Evolutionary conservation across 2,888 invertebrate species (phyloP).

Genomic region (Sericinus montela): DNA sequence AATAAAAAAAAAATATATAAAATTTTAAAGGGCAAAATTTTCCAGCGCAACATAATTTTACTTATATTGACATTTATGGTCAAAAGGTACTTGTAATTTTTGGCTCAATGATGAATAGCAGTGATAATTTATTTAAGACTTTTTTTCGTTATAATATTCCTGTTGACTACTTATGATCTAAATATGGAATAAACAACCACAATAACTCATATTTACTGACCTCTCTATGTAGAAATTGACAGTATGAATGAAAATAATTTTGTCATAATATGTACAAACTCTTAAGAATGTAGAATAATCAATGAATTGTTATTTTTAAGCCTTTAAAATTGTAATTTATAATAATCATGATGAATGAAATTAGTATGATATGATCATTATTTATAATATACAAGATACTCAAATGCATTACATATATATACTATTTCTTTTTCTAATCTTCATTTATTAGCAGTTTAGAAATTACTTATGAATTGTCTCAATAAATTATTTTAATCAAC

Average conservation of each 20-base stretch:
- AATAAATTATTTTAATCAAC: slow-evolving; percentile 18
- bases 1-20: no score
- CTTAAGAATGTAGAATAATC: slow-evolving; percentile 1
- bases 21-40: background rate
- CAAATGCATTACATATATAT: slow-evolving; percentile 14
- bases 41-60: slow-evolving; percentile 13
- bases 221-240: background rate
- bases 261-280: slow-evolving; percentile 13
- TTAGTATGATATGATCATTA: slow-evolving; percentile 3
- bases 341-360: slow-evolving; percentile 4
- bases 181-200: slow-evolving; percentile 4
- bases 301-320: slow-evolving; percentile 7
- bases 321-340: slow-evolving; percentile 17
- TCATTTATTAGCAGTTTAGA: slow-evolving; percentile 12
- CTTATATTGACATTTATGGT: background rate
- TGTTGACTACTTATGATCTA: slow-evolving; percentile 1
- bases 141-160: slow-evolving; percentile 4
- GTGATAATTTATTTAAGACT: slow-evolving; percentile 18
- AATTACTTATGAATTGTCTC: slow-evolving; percentile 17
- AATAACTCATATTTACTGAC: slow-evolving; percentile 2
- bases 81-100: slow-evolving; percentile 7
- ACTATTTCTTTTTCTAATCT: slow-evolving; percentile 5
- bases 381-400: slow-evolving; percentile 19
- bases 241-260: background rate
- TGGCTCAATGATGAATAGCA: slow-evolving; percentile 20